Percentiles rank a stretch among this genome's conserved stretches.
Conservation (phyloP, 2,797 vertebrate species). For the Crax fasciolata region DNA sequence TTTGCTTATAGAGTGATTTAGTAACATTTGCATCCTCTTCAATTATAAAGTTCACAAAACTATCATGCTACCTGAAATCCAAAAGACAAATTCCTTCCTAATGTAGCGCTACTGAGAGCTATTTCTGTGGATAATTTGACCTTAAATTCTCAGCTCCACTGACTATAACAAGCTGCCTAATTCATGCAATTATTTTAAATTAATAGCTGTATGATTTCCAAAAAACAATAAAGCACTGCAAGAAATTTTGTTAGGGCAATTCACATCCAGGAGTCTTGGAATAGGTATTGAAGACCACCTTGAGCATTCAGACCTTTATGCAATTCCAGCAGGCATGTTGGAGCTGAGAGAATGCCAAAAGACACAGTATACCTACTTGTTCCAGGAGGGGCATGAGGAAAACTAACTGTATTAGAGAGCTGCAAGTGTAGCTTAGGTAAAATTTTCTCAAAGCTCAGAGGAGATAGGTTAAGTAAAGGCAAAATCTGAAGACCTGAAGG, state of each 20-base stretch:
- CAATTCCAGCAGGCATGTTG: rapidly evolving
- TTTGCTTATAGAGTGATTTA: slow-evolving; percentile 18
- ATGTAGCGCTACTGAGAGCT: neutral
- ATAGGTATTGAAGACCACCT: neutral
- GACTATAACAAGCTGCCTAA: neutral
- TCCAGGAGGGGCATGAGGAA: neutral
- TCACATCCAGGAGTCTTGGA: neutral
- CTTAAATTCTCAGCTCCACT: slow-evolving; percentile 22
- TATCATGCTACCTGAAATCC: slow-evolving; percentile 16
- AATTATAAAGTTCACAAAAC: slow-evolving; percentile 43
- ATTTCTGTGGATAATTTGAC: slow-evolving; percentile 38
- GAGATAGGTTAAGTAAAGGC: neutral
- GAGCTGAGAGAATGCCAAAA: neutral
- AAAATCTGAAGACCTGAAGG: neutral
- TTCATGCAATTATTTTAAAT: slow-evolving; percentile 36
- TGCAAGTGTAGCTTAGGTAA: neutral
- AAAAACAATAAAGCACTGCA: neutral
- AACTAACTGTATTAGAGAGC: neutral
- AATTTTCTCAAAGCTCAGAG: neutral
- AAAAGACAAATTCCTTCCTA: slow-evolving; percentile 21
- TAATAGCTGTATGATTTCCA: neutral
- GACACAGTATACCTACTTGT: neutral
- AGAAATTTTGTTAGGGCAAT: neutral
- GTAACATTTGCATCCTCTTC: slow-evolving; percentile 9
- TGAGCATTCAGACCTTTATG: rapidly evolving